These are phyloP conservation scores for Schizopygopsis pylzovi DNA, from an alignment of 2,797 vertebrate genomes.

Conservation along the genomic window DNA sequence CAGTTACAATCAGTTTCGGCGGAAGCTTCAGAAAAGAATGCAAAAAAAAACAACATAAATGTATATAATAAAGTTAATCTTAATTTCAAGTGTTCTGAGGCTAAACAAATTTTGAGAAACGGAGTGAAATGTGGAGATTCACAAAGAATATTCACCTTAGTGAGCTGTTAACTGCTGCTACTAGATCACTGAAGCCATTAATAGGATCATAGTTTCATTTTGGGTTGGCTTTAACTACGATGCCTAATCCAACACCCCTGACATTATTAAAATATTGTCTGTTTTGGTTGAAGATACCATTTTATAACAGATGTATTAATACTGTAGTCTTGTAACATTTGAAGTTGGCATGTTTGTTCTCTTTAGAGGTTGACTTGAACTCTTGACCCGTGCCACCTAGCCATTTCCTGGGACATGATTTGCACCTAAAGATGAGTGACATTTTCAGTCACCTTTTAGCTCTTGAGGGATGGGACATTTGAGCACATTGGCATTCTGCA, in stretches of 20 bases:
- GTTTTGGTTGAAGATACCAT: not conserved
- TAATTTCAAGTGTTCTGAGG: not conserved
- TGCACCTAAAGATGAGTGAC: constrained; percentile 36
- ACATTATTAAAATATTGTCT: not conserved
- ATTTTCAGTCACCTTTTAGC: constrained; percentile 40
- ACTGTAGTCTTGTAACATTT: not conserved
- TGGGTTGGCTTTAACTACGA: not conserved
- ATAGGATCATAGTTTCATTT: not conserved
- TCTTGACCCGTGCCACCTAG: not conserved
- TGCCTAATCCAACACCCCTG: too few relatives aligned
- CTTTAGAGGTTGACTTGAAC: constrained; percentile 1
- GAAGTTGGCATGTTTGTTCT: not conserved
- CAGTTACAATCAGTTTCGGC: not conserved
- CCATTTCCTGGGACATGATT: constrained; percentile 30
- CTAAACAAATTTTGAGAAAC: not conserved
- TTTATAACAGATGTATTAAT: not conserved
- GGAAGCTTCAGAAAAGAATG: not conserved
- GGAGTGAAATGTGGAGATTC: not conserved
- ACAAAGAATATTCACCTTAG: not conserved
- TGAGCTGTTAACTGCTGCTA: not conserved
- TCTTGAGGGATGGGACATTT: constrained; percentile 51
- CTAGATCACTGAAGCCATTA: not conserved
- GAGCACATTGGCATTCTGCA: constrained; percentile 29
- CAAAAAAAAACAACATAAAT: not conserved
- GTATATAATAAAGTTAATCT: not conserved